Evolutionary conservation across 1,140 invertebrate species (phyloP).

Genomic region (Lithobius niger): DNA sequence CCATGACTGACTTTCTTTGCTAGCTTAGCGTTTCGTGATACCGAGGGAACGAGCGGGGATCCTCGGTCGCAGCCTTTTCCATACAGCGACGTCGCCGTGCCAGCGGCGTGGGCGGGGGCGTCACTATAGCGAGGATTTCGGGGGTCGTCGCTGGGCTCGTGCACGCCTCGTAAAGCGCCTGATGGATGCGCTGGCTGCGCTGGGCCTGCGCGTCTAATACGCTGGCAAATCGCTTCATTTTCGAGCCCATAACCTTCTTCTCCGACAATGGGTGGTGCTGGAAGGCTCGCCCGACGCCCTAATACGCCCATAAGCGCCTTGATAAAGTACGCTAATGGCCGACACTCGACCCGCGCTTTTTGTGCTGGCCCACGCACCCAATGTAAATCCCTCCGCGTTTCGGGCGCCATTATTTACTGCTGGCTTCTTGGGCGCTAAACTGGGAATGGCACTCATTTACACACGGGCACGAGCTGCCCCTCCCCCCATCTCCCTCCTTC

Average conservation of each 20-base stretch:
- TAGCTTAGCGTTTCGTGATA: too few relatives aligned
- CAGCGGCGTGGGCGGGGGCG: too few relatives aligned
- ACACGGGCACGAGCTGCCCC: background rate
- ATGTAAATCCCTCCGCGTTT: slow-evolving; percentile 3
- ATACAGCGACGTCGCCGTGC: too few relatives aligned
- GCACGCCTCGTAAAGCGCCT: slow-evolving; percentile 2
- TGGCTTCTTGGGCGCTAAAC: background rate
- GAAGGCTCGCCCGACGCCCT: background rate
- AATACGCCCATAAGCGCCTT: slow-evolving; percentile 6
- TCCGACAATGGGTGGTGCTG: background rate
- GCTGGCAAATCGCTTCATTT: slow-evolving; percentile 9
- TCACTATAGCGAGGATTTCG: too few relatives aligned
- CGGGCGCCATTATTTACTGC: background rate
- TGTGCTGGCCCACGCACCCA: background rate
- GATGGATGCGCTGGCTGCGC: background rate
- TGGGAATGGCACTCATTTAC: slow-evolving; percentile 4
- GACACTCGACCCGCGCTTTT: slow-evolving; percentile 8
- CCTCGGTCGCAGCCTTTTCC: too few relatives aligned
- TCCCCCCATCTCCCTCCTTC: background rate
- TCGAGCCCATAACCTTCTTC: slow-evolving; percentile 3
- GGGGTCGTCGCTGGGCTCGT: too few relatives aligned
- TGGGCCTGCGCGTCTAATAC: slow-evolving; percentile 3
- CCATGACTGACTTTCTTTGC: too few relatives aligned
- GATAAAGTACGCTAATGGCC: slow-evolving; percentile 9
- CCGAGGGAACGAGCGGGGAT: too few relatives aligned